Percentiles rank a stretch among this genome's conserved stretches.
phyloP scores from a whole-genome alignment of 2,888 invertebrate genomes.

The Mesopsocus fuscifrons region DNA sequence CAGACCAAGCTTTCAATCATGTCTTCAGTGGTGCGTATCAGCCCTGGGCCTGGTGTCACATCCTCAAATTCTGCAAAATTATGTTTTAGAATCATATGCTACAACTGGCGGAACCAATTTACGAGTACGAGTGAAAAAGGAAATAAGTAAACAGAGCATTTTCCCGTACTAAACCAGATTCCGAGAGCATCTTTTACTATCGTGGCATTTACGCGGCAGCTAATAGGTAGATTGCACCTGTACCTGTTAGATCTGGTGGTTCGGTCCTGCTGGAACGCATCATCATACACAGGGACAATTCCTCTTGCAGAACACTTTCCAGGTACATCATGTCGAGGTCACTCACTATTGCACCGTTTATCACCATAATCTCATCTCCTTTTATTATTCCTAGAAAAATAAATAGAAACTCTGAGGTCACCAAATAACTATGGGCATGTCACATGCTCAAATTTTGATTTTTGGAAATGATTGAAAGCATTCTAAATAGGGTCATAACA shows the following conservation, averaged over 20 bases:
- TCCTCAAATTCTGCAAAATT: conserved; percentile 31
- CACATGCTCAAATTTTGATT: conserved; percentile 4
- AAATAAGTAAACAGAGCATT: not conserved
- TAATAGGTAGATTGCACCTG: too few relatives aligned
- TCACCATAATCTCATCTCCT: conserved; percentile 97
- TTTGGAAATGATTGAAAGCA: too few relatives aligned
- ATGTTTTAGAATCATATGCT: too few relatives aligned
- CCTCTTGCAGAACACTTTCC: conserved; percentile 90
- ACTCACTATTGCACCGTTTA: conserved; percentile 93
- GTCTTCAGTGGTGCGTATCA: conserved; percentile 76
- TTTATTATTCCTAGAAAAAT: conserved; percentile 67
- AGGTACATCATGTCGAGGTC: conserved; percentile 99
- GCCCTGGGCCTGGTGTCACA: conserved; percentile 29
- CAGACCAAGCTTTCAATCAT: conserved; percentile 91
- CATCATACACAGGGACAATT: conserved; percentile 88
- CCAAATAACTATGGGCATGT: too few relatives aligned
- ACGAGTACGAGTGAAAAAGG: conserved; percentile 40
- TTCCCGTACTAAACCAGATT: not conserved
- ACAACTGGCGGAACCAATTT: too few relatives aligned
- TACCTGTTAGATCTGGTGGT: conserved; percentile 29
- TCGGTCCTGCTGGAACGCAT: conserved; percentile 56
- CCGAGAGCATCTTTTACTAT: too few relatives aligned
- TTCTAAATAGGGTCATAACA: too few relatives aligned
- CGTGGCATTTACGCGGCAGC: too few relatives aligned
- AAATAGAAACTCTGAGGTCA: too few relatives aligned